Percentiles rank a stretch among this genome's conserved stretches.
Evolutionary conservation across 2,888 invertebrate species (phyloP).

Genomic region (Phyllotreta cruciferae): DNA sequence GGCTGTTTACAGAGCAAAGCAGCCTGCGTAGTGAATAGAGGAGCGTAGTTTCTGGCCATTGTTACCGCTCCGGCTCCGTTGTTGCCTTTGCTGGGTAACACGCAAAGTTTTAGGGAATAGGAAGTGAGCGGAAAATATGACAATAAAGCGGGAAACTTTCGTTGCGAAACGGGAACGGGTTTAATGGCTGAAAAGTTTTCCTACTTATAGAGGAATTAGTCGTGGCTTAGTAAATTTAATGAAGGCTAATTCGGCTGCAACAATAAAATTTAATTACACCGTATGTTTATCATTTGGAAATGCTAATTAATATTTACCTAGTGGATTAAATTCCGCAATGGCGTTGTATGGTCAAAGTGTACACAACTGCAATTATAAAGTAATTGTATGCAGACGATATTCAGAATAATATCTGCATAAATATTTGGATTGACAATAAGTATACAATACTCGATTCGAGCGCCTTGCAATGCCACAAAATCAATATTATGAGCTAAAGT

Average conservation of each 20-base stretch:
- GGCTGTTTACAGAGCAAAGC: slow-evolving; percentile 26
- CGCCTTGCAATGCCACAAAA: not conserved
- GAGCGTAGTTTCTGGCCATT: slow-evolving; percentile 31
- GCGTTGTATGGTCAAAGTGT: no score
- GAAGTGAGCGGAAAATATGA: slow-evolving; percentile 31
- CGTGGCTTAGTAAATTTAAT: slow-evolving; percentile 26
- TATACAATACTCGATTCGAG: no score
- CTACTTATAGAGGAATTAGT: slow-evolving; percentile 30
- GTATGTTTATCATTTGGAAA: slow-evolving; percentile 11
- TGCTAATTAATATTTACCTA: not conserved
- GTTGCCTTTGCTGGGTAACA: slow-evolving; percentile 27
- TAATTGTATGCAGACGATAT: no score
- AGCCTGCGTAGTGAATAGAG: slow-evolving; percentile 28
- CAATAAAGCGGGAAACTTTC: slow-evolving; percentile 29
- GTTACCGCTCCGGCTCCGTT: slow-evolving; percentile 20
- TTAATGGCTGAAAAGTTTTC: slow-evolving; percentile 29
- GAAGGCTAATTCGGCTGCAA: slow-evolving; percentile 18
- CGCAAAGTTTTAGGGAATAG: slow-evolving; percentile 26
- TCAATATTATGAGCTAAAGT: not conserved
- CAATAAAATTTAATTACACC: slow-evolving; percentile 23
- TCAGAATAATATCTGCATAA: no score
- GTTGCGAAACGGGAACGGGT: slow-evolving; percentile 20
- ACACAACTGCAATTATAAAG: no score
- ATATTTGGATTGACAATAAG: no score
- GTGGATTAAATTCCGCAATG: no score